Conservation (phyloP, 2,113 vertebrate genomes). For the Sakesphorus luctuosus region DNA sequence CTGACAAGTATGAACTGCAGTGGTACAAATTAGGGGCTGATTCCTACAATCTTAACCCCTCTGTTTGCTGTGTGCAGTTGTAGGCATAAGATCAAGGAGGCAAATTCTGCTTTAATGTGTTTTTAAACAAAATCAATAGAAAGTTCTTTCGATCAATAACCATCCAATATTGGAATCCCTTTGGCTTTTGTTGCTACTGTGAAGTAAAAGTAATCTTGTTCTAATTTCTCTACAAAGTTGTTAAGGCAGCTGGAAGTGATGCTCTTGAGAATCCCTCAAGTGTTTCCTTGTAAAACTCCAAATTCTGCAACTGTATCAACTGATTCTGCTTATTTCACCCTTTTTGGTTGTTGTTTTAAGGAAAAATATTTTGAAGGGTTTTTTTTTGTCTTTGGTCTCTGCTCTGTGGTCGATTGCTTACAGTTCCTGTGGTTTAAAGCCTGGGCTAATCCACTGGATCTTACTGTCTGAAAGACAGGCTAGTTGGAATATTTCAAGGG, state of each 20-base stretch:
- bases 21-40: not conserved
- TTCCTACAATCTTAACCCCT: not conserved
- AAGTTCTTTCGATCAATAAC: not conserved
- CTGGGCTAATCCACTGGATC: not conserved
- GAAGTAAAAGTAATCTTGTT: not conserved
- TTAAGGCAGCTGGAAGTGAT: not conserved
- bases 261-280: not conserved
- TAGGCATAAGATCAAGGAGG: not conserved
- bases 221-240: not conserved
- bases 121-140: not conserved
- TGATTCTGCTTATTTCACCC: not conserved
- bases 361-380: not conserved
- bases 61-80: not conserved
- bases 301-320: not conserved
- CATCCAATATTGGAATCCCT: not conserved
- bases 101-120: not conserved
- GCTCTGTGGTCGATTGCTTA: not conserved
- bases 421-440: not conserved
- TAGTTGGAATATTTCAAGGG: not conserved
- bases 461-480: not conserved
- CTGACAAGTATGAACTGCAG: not conserved
- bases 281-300: not conserved
- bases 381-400: not conserved
- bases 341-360: not conserved
- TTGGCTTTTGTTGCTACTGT: not conserved